Percentiles rank a stretch among this genome's conserved stretches.
These are phyloP conservation scores for Pachyuromys duprasi DNA, from an alignment of 2,797 vertebrate species.

Conservation along the genomic window DNA sequence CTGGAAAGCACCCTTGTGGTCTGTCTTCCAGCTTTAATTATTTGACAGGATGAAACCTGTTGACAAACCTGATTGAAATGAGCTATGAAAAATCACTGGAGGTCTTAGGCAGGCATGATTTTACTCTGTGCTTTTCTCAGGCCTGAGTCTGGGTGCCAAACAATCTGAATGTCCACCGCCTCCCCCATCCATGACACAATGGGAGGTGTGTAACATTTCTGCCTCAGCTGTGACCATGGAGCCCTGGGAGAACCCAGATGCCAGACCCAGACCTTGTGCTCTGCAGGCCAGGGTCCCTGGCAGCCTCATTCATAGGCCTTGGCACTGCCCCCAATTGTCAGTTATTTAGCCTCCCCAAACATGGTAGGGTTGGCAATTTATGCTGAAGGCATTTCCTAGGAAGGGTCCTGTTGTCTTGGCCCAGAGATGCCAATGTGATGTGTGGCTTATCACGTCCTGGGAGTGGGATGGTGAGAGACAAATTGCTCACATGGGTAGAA, in stretches of 20 bases:
- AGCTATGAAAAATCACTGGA: slow-evolving; percentile 57
- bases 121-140: slow-evolving; percentile 36
- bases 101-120: background rate
- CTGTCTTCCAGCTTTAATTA: slow-evolving; percentile 53
- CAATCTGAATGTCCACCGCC: slow-evolving; percentile 22
- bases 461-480: rapidly evolving
- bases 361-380: background rate
- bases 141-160: slow-evolving; percentile 21
- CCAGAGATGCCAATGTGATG: background rate
- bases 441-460: background rate
- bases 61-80: slow-evolving; percentile 52
- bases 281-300: background rate
- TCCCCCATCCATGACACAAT: background rate
- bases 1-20: background rate
- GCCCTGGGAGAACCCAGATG: background rate
- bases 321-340: background rate
- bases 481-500: background rate
- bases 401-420: background rate
- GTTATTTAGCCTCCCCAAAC: background rate
- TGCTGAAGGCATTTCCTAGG: background rate
- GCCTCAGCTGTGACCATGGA: slow-evolving; percentile 7
- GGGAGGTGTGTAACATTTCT: background rate
- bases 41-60: slow-evolving; percentile 57
- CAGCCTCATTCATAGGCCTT: background rate
- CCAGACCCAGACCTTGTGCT: background rate